Evolutionary conservation across 2,797 vertebrate genomes (phyloP), one percentile per base, ranked within the genome.

Genomic region (Trachurus trachurus): DNA sequence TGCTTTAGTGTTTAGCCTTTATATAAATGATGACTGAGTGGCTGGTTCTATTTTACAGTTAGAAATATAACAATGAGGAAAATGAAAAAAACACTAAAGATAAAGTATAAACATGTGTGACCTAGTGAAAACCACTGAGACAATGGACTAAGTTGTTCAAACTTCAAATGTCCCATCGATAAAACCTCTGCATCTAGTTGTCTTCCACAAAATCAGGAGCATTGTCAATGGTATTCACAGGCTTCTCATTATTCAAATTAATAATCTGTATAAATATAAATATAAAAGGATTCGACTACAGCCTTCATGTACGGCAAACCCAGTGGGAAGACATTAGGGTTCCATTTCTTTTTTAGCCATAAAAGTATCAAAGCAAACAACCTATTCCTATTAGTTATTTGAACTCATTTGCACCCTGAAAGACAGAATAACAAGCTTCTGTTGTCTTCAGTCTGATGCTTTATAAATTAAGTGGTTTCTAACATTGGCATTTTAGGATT

Each of bases 1-100:
- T 68, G 37, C 22, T 44, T 60, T 57, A 4, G 6, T 79, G n/a
- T 63, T 66, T 11, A 17, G 15, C 37, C 52, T 44, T 66, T 39
- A 58, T 9, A 63, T 68, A 42, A 61, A 53, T 26, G 29, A 37
- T 29, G 16, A 71, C 16, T 64, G 6, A 54, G 26, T 49, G 29
- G 17, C 29, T 37, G 37, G 50, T 70, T 66, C 31, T 44, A 19
- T n/a, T 17, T 6, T 29, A 61, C 11, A 59, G n/a, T 66, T 22
- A 72, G n/a, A 76, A n/a, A 72, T 70, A 7, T 6, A 17, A 22
- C 42, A 31, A 54, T 63, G 37, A 39, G 4, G 22, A 19, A 40
- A 26, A 13, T 17, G 61, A 8, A 59, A 3, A 15, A 7, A 17
- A 29, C 17, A 17, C 31, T 4, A 53, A 3, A 42, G 6, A n/a